Conservation (phyloP, 2,888 invertebrate genomes). For the Dermolepida albohirtum region DNA sequence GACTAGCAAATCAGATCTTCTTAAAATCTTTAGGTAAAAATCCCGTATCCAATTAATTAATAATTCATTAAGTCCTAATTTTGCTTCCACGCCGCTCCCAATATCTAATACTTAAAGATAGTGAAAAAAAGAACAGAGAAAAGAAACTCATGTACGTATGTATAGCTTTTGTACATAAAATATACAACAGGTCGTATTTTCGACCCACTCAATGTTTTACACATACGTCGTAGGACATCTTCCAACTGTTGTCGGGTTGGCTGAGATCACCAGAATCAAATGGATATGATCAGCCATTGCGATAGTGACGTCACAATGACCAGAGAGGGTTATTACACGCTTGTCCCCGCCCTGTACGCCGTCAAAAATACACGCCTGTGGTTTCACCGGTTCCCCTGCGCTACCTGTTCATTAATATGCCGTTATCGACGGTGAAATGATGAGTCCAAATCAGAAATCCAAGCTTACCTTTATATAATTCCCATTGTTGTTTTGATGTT, state of each 20-base stretch:
- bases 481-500: too few species aligned
- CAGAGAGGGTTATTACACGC: constrained; percentile 58
- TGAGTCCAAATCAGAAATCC: constrained; percentile 6
- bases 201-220: constrained; percentile 21
- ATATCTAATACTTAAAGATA: neutral
- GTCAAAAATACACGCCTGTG: constrained; percentile 42
- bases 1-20: too few species aligned
- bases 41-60: too few species aligned
- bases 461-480: neutral
- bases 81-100: too few species aligned
- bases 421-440: constrained; percentile 19
- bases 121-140: neutral
- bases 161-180: neutral
- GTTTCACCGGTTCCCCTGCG: constrained; percentile 33
- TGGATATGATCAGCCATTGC: constrained; percentile 49
- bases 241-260: constrained; percentile 22
- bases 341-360: constrained; percentile 57
- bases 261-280: constrained; percentile 33
- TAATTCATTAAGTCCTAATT: too few species aligned
- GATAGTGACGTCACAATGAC: constrained; percentile 57
- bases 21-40: too few species aligned
- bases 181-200: constrained; percentile 12
- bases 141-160: neutral
- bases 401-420: constrained; percentile 33
- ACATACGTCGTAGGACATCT: constrained; percentile 16